These are phyloP conservation scores for Ormyrus thymus DNA, from an alignment of 2,888 invertebrate species.

Conservation along the genomic window DNA sequence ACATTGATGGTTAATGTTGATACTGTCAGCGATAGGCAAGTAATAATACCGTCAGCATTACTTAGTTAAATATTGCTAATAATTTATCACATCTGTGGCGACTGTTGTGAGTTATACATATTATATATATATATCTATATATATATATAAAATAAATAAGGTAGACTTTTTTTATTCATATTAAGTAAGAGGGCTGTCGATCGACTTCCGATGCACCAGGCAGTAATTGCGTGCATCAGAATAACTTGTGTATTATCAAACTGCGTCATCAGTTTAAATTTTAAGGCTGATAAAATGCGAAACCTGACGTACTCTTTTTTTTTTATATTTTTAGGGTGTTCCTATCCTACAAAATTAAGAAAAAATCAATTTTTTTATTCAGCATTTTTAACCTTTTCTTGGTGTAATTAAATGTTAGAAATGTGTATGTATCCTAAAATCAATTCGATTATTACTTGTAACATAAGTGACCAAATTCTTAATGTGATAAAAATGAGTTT, in stretches of 20 bases:
- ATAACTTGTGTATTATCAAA: slow-evolving; percentile 18
- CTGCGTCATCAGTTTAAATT: slow-evolving; percentile 30
- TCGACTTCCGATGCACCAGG: slow-evolving; percentile 20
- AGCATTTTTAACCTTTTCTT: not conserved
- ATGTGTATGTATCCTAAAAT: too few relatives aligned
- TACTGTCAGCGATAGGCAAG: slow-evolving; percentile 9
- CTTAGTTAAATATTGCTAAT: slow-evolving; percentile 64
- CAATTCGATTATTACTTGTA: too few relatives aligned
- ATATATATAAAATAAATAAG: slow-evolving; percentile 19
- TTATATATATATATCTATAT: slow-evolving; percentile 34
- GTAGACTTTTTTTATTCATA: slow-evolving; percentile 30
- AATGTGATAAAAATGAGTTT: too few relatives aligned
- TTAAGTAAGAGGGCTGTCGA: slow-evolving; percentile 25
- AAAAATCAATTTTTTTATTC: slow-evolving; percentile 2
- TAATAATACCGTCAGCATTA: slow-evolving; percentile 35
- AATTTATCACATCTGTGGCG: slow-evolving; percentile 63
- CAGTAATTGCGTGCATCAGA: slow-evolving; percentile 13
- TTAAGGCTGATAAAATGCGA: slow-evolving; percentile 36
- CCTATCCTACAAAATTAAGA: not conserved
- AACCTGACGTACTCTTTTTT: slow-evolving; percentile 21
- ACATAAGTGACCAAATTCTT: too few relatives aligned
- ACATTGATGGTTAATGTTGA: slow-evolving; percentile 24
- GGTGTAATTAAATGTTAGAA: too few relatives aligned
- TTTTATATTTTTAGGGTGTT: slow-evolving; percentile 12
- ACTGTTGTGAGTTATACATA: slow-evolving; percentile 66